Evolutionary conservation across 2,888 invertebrate genomes (phyloP).

Genomic region (Villa cingulata): DNA sequence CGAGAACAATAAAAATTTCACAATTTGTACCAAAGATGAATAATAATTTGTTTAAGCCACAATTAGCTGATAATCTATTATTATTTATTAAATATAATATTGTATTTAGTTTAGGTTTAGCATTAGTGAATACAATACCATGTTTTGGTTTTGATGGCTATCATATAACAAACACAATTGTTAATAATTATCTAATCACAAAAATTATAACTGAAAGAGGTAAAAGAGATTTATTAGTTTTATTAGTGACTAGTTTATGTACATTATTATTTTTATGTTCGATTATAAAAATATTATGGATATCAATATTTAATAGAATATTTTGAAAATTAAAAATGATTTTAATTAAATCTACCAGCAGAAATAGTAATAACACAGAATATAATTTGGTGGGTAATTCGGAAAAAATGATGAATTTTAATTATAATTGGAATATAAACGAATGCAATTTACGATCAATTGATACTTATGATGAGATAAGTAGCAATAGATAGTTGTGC

Average conservation of each 20-base stretch:
- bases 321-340: not conserved
- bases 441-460: no score
- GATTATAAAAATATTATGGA: constrained; percentile 43
- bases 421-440: no score
- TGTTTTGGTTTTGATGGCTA: constrained; percentile 91
- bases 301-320: constrained; percentile 22
- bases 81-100: constrained; percentile 68
- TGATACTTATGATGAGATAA: no score
- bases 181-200: constrained; percentile 43
- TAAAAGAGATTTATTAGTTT: constrained; percentile 48
- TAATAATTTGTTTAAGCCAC: constrained; percentile 39
- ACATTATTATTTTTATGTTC: constrained; percentile 54
- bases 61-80: constrained; percentile 54
- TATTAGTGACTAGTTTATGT: constrained; percentile 58
- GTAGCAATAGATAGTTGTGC: no score
- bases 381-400: no score
- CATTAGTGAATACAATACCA: constrained; percentile 80
- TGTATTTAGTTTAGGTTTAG: constrained; percentile 80
- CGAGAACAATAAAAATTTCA: constrained; percentile 57
- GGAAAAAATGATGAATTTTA: no score
- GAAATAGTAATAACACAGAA: no score
- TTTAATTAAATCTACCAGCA: no score
- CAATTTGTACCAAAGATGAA: constrained; percentile 55
- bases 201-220: constrained; percentile 39
- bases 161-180: constrained; percentile 61